A percentile compares a stretch with the other conserved stretches of the same genome.
Evolutionary conservation across 2,797 vertebrate species (phyloP).

Genomic region (Philypnodon macrostomus): DNA sequence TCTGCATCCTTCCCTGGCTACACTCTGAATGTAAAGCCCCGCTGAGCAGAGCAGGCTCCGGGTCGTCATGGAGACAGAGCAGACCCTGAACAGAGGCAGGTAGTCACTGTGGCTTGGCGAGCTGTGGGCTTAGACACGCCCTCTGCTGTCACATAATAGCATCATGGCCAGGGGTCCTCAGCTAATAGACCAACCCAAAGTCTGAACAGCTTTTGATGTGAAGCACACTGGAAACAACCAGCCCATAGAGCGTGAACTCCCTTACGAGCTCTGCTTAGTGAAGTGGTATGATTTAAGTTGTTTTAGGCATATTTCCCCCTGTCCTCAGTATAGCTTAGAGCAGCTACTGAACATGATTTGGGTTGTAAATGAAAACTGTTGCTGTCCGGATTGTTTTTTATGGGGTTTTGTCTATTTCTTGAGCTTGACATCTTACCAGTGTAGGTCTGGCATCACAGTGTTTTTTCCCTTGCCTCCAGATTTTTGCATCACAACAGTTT

Average conservation of each 20-base stretch:
- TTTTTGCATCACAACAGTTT: constrained; percentile 24
- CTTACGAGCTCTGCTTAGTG: constrained; percentile 31
- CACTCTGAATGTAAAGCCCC: constrained; percentile 76
- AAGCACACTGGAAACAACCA: constrained; percentile 41
- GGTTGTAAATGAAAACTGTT: constrained; percentile 32
- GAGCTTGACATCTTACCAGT: too few relatives aligned
- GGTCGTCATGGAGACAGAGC: constrained; percentile 77
- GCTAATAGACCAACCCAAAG: constrained; percentile 27
- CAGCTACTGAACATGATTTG: constrained; percentile 33
- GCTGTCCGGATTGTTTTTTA: too few relatives aligned
- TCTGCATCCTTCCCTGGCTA: constrained; percentile 69
- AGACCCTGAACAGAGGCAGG: constrained; percentile 71
- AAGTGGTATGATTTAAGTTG: constrained; percentile 2
- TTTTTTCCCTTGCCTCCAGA: constrained; percentile 3
- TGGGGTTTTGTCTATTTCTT: too few relatives aligned
- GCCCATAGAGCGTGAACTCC: constrained; percentile 32
- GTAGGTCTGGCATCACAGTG: too few relatives aligned
- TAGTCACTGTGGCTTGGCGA: constrained; percentile 69
- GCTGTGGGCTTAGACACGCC: constrained; percentile 56
- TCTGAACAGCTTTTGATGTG: constrained; percentile 45
- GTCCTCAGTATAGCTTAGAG: constrained; percentile 49
- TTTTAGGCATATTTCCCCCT: constrained; percentile 55
- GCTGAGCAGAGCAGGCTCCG: constrained; percentile 69
- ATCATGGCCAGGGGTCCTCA: constrained; percentile 25
- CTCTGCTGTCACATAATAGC: constrained; percentile 59